These are phyloP conservation scores for Microtus obscurus DNA, from an alignment of 2,797 vertebrate species.

Conservation along the genomic window DNA sequence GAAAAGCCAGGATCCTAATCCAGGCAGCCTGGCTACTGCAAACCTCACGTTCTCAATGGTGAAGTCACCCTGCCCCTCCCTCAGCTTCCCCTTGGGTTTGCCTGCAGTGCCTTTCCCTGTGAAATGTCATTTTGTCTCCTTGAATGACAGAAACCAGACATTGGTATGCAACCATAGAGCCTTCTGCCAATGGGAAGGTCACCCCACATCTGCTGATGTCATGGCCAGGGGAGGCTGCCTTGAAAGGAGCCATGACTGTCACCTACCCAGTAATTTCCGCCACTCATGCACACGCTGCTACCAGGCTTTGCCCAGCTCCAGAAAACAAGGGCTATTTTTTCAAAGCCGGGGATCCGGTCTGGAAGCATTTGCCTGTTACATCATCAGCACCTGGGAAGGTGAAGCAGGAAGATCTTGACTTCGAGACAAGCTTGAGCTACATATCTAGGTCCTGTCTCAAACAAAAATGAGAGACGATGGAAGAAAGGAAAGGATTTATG, in stretches of 20 bases:
- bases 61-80: background rate
- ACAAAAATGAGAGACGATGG: background rate
- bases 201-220: background rate
- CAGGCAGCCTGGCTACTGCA: background rate
- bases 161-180: background rate
- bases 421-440: background rate
- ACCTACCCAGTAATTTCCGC: background rate
- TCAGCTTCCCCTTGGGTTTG: background rate
- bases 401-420: background rate
- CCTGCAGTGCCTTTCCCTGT: background rate
- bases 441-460: background rate
- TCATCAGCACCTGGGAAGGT: background rate
- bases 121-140: background rate
- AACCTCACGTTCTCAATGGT: background rate
- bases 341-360: background rate
- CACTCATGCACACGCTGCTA: no score
- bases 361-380: background rate
- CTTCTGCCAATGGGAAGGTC: background rate
- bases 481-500: background rate
- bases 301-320: background rate
- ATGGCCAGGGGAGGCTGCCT: background rate
- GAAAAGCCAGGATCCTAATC: background rate
- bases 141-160: background rate
- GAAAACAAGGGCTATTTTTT: background rate
- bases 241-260: background rate